A percentile compares a stretch with the other conserved stretches of the same genome.
phyloP scores from a whole-genome alignment of 2,797 vertebrate species.

The Molossus alvarezi region DNA sequence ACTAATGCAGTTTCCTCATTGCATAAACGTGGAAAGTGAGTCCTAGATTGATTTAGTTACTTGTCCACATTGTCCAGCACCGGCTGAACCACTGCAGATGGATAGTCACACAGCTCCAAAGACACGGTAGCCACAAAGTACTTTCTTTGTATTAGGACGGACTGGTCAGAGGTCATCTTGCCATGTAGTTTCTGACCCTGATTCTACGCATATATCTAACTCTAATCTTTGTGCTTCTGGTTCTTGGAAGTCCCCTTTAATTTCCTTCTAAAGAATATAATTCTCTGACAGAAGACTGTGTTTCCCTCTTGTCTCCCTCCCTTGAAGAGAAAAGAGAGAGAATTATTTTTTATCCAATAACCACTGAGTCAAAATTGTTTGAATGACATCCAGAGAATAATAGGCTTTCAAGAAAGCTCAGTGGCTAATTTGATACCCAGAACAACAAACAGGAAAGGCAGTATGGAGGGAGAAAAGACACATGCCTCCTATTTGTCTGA shows the following conservation, averaged over 20 bases:
- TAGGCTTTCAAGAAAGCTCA: conserved; percentile 45
- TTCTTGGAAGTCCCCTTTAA: neutral
- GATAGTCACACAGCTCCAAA: neutral
- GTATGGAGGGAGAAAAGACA: neutral
- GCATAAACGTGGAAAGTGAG: neutral
- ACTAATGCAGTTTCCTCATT: neutral
- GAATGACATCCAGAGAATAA: conserved; percentile 47
- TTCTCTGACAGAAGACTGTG: neutral
- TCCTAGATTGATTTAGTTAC: neutral
- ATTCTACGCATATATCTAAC: neutral
- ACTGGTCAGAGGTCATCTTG: neutral
- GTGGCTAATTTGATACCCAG: conserved; percentile 53
- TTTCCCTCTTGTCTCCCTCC: neutral
- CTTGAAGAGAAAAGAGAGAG: neutral
- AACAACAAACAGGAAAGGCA: conserved; percentile 45
- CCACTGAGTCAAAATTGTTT: conserved; percentile 43
- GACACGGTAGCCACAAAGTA: neutral
- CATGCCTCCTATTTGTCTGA: conserved; percentile 23
- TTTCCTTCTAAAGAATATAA: conserved; percentile 51
- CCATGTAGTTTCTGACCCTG: neutral
- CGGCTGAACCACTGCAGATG: neutral
- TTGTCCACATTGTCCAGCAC: neutral
- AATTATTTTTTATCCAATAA: conserved; percentile 38
- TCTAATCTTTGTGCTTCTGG: neutral
- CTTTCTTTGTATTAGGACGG: neutral